Evolutionary conservation across 2,797 vertebrate species (phyloP).

Genomic region (Paguma larvata): DNA sequence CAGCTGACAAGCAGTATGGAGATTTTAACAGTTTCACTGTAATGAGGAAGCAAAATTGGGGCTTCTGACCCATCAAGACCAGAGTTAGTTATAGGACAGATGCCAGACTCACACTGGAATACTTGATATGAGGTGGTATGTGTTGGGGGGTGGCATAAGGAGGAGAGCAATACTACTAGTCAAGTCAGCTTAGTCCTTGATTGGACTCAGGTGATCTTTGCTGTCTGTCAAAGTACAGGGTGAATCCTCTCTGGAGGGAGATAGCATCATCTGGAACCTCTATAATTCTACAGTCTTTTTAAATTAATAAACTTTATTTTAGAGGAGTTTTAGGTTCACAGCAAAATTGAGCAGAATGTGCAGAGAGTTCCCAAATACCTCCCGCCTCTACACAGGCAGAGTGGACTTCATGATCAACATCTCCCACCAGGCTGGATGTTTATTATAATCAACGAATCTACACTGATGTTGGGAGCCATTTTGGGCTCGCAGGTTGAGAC

Average conservation of each 20-base stretch:
- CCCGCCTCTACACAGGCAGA: not conserved
- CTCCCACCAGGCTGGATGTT: too few relatives aligned
- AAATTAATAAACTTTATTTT: not conserved
- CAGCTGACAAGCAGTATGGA: not conserved
- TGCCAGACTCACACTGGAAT: not conserved
- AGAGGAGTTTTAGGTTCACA: not conserved
- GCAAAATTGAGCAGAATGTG: not conserved
- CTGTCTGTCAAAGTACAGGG: not conserved
- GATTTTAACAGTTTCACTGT: not conserved
- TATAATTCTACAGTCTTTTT: not conserved
- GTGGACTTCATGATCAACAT: not conserved
- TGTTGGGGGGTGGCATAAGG: not conserved
- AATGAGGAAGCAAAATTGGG: not conserved
- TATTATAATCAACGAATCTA: not conserved
- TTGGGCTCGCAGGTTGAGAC: too few relatives aligned
- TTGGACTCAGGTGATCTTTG: not conserved
- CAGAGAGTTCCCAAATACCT: not conserved
- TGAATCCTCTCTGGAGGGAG: not conserved
- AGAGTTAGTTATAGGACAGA: not conserved
- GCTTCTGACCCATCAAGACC: not conserved
- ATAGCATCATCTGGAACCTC: not conserved
- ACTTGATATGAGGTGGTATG: not conserved
- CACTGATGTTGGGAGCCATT: not conserved
- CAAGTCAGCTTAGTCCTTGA: not conserved
- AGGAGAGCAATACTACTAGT: not conserved